These are phyloP conservation scores for Propsilocerus akamusi DNA, from an alignment of 1,140 invertebrate genomes.

Conservation along the genomic window DNA sequence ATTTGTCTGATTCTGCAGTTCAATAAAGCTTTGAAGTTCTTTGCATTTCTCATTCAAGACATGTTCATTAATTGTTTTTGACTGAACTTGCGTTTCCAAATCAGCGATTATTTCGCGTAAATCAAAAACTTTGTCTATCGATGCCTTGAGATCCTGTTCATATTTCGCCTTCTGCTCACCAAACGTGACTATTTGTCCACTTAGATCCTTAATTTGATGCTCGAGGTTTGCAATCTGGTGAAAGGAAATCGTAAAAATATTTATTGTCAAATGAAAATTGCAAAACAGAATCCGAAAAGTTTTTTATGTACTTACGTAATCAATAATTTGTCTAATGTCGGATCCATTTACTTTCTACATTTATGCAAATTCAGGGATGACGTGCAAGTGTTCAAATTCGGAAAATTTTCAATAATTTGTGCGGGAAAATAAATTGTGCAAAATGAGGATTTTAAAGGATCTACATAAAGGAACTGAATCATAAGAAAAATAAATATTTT, in stretches of 20 bases:
- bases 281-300: background rate
- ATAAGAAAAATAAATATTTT: slow-evolving; percentile 9
- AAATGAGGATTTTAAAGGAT: background rate
- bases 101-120: slow-evolving; percentile 56
- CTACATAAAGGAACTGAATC: background rate
- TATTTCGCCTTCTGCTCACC: slow-evolving; percentile 34
- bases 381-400: too few species aligned
- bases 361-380: background rate
- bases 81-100: slow-evolving; percentile 48
- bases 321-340: background rate
- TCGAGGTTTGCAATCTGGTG: slow-evolving; percentile 24
- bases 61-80: slow-evolving; percentile 28
- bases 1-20: slow-evolving; percentile 32
- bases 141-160: slow-evolving; percentile 44
- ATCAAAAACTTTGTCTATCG: slow-evolving; percentile 48
- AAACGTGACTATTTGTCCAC: slow-evolving; percentile 33
- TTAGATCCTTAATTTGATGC: slow-evolving; percentile 44
- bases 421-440: slow-evolving; percentile 6
- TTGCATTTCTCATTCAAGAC: slow-evolving; percentile 18
- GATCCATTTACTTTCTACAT: background rate
- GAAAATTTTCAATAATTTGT: background rate
- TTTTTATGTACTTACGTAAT: background rate
- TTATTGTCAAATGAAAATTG: too few species aligned
- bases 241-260: too few species aligned
- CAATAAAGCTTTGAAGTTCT: slow-evolving; percentile 26